Evolutionary conservation across 1,140 invertebrate species (phyloP).

Genomic region (Lepidurus arcticus): DNA sequence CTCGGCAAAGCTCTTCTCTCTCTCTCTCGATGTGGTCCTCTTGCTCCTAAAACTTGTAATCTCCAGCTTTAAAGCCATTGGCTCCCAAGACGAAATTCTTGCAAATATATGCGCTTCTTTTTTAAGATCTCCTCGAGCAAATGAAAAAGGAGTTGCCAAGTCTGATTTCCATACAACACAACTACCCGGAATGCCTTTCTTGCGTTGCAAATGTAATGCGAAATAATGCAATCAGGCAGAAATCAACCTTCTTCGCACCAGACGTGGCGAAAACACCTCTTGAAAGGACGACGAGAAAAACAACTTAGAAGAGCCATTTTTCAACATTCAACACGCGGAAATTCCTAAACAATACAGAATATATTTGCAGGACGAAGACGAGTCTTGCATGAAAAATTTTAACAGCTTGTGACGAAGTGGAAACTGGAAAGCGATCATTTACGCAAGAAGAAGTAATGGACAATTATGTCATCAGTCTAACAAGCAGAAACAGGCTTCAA

Average conservation of each 20-base stretch:
- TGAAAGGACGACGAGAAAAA: background rate
- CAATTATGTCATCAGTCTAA: no score
- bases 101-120: background rate
- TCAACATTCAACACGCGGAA: no score
- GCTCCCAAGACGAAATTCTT: background rate
- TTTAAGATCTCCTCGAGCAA: background rate
- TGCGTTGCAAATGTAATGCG: background rate
- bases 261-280: background rate
- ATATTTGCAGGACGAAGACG: no score
- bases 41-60: background rate
- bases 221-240: background rate
- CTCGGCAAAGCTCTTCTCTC: background rate
- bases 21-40: background rate
- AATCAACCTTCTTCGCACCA: background rate
- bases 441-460: no score
- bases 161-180: background rate
- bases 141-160: conserved; percentile 5
- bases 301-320: background rate
- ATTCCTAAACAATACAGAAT: no score
- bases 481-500: no score
- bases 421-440: no score
- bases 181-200: background rate
- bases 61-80: background rate
- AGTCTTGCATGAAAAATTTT: no score
- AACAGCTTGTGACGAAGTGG: no score